Base-by-base conservation (phyloP, 30 jellyfish, hydroid and myxozoan species). In the Turritopsis rubra region DNA sequence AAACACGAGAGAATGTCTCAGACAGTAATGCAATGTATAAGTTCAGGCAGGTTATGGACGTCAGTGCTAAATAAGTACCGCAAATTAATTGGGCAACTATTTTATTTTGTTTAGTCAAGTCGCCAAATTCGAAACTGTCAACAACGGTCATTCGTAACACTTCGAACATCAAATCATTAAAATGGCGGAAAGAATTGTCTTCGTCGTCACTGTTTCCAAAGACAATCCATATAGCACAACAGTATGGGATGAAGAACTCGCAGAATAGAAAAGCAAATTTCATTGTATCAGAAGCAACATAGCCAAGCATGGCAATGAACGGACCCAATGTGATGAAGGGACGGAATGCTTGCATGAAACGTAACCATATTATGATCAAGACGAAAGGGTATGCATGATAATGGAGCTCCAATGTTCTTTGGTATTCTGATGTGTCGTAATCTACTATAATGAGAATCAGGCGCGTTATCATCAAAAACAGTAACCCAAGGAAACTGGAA, bases 311-410 rank as follows among this genome's bases (percentile, higher is more conserved):
- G n/a, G 99, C 95, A 73, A 94, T 94, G 82, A 94, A 94, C 71
- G 99, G 99, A 53, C 99, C 99, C 30, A 94, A 94, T 73, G 99
- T 96, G 52, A 85, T 89, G 80, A 94, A 94, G 16, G 99, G 96
- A 7, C 99, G 89, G 78, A 96, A 94, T 20, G 99, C 96, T 52
- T 89, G 89, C 99, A 94, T 94, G 21, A 94, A 79, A 20, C 99
- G 89, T 81, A 94, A 81, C 99, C 99, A 94, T 28, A 88, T 94
- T 23, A 94, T 83, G n/a, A 94, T 88, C 30, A 94, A 78, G 9
- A 96, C 87, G 75, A 94, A 23, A 0, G 99, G 88, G 71, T 65
- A 82, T 16, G 88, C 88, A 52, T 82, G 84, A 52, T 82, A 82
- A 52, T 82, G 88, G 25, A 72, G n/a, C 26, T 30, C 66, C 22